Evolutionary conservation across 53 echinoderm and acorn worm species (phyloP).

Genomic region (Arbacia lixula): DNA sequence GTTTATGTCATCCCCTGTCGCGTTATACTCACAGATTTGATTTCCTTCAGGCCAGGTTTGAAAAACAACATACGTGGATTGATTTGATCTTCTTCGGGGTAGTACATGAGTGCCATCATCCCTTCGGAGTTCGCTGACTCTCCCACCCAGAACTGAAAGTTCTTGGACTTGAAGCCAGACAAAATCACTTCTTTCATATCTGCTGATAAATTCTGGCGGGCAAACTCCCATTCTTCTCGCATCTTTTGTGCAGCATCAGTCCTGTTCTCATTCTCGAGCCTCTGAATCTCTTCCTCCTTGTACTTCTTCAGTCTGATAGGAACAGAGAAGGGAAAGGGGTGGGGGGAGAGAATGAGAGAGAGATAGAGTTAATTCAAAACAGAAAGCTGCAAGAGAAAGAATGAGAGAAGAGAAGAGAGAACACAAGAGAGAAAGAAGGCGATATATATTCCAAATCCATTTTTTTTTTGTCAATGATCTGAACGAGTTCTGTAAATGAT

Average conservation of each 20-base stretch:
- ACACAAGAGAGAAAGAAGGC: too few relatives aligned
- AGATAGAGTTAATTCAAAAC: too few relatives aligned
- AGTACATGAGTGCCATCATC: not conserved
- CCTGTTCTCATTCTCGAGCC: not conserved
- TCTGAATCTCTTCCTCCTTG: not conserved
- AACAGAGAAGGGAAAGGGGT: too few relatives aligned
- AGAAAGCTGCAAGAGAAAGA: too few relatives aligned
- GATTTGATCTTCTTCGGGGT: not conserved
- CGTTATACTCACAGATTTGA: constrained; percentile 31
- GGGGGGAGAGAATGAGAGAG: too few relatives aligned
- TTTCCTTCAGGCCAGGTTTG: constrained; percentile 12
- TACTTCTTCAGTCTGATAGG: not conserved
- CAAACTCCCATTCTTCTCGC: not conserved
- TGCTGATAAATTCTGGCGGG: not conserved
- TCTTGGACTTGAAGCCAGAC: not conserved
- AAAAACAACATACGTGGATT: constrained; percentile 7
- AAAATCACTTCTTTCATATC: not conserved
- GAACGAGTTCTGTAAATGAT: too few relatives aligned
- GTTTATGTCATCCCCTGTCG: too few relatives aligned
- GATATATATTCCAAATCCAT: too few relatives aligned
- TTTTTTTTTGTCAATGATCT: too few relatives aligned
- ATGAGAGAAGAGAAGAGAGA: too few relatives aligned
- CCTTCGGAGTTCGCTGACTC: not conserved
- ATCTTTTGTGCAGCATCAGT: not conserved
- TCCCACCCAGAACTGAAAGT: not conserved